Evolutionary conservation across 2,797 vertebrate species (phyloP), one percentile per base, ranked within the genome.

Genomic region (Phalloptychus januarius): DNA sequence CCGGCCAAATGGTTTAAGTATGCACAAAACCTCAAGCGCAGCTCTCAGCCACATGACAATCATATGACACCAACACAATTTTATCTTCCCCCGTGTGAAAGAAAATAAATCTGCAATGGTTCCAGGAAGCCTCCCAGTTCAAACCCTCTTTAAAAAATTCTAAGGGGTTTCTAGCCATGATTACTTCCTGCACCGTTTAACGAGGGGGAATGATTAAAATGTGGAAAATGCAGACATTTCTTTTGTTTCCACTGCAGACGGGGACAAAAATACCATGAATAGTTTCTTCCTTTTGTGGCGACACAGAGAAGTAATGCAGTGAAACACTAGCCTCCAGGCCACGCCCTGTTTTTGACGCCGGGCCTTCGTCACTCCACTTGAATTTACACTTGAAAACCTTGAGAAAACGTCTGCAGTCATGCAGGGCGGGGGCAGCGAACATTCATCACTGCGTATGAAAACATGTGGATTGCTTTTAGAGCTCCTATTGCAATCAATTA

Each of bases 241-340:
- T 75, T 28, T 74, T 73, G 67, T 72, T 74, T 25, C 54, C 69
- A 71, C 15, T 40, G 80, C 87, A 72, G 77, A 50, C 83, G 75
- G 86, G 16, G 58, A 88, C 76, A 78, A 44, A 73, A 67, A 56
- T 67, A 82, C 75, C 74, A 79, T 71, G 61, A 78, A 84, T 86
- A 85, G 88, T 84, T 79, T 70, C 54, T 70, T 44, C 20, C 63
- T 48, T 50, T 75, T 48, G 79, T 87, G 82, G 86, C 36, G 69
- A 87, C 84, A 87, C 69, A 20, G 28, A 83, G 75, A 76, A 82
- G 83, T 78, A 79, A 88, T 81, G 78, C 36, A 3, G 75, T 76
- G 75, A 84, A 86, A 86, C 77, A 61, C 44, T 74, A 84, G 71
- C 45, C 72, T 76, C 58, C n/a, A 23, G 80, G 82, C 86, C 86